Conservation (phyloP, 2,113 vertebrate species). For the Nesoenas mayeri region DNA sequence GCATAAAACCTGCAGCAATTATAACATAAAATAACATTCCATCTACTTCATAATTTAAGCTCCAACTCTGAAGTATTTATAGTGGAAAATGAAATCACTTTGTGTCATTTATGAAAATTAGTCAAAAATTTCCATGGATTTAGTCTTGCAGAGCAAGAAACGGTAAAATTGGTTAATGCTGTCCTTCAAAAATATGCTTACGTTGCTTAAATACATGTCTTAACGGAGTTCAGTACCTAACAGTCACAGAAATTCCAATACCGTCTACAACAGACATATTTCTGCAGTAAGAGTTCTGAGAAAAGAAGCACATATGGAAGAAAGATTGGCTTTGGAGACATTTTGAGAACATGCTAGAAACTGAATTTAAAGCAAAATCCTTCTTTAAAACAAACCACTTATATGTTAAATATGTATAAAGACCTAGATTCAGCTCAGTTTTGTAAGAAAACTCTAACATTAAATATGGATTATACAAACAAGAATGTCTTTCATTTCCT, state of each 20-base stretch:
- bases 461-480: neutral
- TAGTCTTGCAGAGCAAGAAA: neutral
- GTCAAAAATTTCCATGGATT: neutral
- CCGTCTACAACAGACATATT: neutral
- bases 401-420: neutral
- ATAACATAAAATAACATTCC: neutral
- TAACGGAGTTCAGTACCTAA: neutral
- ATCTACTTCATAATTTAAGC: neutral
- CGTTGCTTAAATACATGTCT: neutral
- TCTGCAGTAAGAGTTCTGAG: neutral
- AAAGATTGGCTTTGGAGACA: neutral
- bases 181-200: neutral
- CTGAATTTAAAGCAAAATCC: neutral
- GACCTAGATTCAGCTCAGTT: neutral
- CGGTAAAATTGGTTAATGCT: neutral
- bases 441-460: neutral
- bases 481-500: neutral
- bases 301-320: neutral
- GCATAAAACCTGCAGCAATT: conserved; percentile 74
- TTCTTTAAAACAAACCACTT: neutral
- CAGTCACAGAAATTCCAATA: neutral
- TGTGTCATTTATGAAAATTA: neutral
- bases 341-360: neutral
- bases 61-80: neutral
- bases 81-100: neutral